These are phyloP conservation scores for Limnephilus marmoratus DNA, from an alignment of 2,888 invertebrate species.

Conservation along the genomic window DNA sequence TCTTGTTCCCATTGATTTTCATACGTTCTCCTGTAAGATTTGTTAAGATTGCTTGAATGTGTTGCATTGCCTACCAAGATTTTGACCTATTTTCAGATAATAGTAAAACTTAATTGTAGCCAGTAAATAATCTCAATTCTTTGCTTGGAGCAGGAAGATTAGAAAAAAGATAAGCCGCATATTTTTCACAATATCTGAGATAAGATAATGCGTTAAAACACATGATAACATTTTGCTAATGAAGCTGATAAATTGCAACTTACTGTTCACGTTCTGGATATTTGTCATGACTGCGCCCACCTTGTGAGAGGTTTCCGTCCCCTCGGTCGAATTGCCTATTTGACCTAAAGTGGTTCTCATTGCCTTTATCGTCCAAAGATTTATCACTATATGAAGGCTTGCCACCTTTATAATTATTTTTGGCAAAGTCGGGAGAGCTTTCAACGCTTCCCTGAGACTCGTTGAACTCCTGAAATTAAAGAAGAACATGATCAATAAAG, in stretches of 20 bases:
- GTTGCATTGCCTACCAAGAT: neutral
- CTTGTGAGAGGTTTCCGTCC: constrained; percentile 5
- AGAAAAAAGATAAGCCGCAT: neutral
- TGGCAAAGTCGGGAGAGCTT: constrained; percentile 7
- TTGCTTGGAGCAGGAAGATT: neutral
- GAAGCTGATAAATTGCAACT: constrained; percentile 13
- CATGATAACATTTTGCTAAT: neutral
- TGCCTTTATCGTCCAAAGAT: constrained; percentile 22
- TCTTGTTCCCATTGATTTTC: constrained; percentile 20
- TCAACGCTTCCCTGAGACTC: constrained; percentile 5
- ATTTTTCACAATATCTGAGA: neutral
- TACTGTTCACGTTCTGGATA: constrained; percentile 32
- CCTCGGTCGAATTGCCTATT: constrained; percentile 17
- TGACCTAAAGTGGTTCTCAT: neutral
- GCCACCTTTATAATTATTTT: constrained; percentile 14
- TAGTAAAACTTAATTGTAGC: neutral
- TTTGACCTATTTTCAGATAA: neutral
- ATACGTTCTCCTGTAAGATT: constrained; percentile 40
- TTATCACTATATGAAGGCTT: constrained; percentile 13
- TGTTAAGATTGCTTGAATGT: constrained; percentile 13
- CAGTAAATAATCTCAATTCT: neutral
- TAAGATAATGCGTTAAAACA: neutral
- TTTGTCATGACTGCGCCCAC: neutral
- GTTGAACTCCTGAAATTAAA: neutral
- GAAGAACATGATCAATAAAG: neutral